Evolutionary conservation across 2,888 invertebrate species (phyloP).

Genomic region (Amphipoea lucens): DNA sequence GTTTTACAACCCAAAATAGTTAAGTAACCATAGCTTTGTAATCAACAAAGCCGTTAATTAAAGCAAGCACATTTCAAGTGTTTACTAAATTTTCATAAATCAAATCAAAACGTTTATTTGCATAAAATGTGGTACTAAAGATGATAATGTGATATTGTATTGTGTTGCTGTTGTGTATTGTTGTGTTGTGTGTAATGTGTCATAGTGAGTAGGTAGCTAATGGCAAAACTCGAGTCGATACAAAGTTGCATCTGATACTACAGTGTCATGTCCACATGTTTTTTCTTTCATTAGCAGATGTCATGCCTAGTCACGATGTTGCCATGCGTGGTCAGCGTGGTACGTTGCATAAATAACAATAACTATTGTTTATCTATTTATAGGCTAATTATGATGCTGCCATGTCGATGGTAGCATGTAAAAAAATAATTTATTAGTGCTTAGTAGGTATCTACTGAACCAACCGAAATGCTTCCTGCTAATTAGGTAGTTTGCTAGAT

Average conservation of each 20-base stretch:
- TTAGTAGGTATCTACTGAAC: not conserved
- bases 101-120: too few relatives aligned
- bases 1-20: not conserved
- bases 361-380: conserved; percentile 54
- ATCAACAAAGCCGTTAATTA: not conserved
- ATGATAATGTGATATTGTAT: too few relatives aligned
- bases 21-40: not conserved
- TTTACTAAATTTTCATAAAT: not conserved
- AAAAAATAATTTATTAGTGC: conserved; percentile 4
- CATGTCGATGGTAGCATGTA: conserved; percentile 16
- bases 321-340: conserved; percentile 15
- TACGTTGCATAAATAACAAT: conserved; percentile 31
- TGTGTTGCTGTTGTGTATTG: too few relatives aligned
- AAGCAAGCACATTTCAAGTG: not conserved
- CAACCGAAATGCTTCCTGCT: not conserved
- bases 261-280: not conserved
- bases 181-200: too few relatives aligned
- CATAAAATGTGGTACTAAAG: too few relatives aligned
- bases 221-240: not conserved
- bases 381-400: conserved; percentile 41
- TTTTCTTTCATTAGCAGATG: conserved; percentile 20
- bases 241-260: conserved; percentile 1
- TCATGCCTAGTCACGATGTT: conserved; percentile 39
- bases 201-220: not conserved
- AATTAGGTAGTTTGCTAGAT: too few relatives aligned